Percentiles rank a stretch among this genome's conserved stretches.
These are phyloP conservation scores for Apteryx owenii DNA, from an alignment of 2,113 vertebrate genomes.

Conservation along the genomic window DNA sequence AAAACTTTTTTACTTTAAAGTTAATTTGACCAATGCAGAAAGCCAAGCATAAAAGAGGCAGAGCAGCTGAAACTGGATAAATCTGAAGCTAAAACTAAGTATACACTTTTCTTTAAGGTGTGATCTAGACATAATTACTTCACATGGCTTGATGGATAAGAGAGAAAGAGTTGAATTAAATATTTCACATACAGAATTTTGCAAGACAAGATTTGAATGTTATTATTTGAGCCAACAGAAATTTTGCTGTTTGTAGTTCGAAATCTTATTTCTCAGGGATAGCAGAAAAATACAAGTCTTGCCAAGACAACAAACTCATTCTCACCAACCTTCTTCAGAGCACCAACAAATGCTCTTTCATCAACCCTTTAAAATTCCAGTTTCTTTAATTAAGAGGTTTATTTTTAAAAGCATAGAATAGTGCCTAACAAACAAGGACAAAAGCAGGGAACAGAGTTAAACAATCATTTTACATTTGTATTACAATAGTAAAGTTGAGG, in stretches of 20 bases:
- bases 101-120: not conserved
- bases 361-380: not conserved
- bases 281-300: not conserved
- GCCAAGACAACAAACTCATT: not conserved
- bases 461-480: not conserved
- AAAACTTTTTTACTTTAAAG: not conserved
- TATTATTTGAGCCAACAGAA: not conserved
- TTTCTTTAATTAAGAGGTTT: not conserved
- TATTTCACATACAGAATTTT: constrained; percentile 3
- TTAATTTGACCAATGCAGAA: not conserved
- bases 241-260: not conserved
- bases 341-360: not conserved
- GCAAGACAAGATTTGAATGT: not conserved
- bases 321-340: not conserved
- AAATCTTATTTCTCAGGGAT: not conserved
- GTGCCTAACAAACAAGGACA: not conserved
- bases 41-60: not conserved
- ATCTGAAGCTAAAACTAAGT: not conserved
- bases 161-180: not conserved
- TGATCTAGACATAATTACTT: constrained; percentile 17
- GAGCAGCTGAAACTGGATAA: not conserved
- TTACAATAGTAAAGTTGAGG: not conserved
- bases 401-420: not conserved
- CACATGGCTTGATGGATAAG: not conserved
- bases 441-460: not conserved